These are phyloP conservation scores for Aphelocoma californica DNA, from an alignment of 2,797 vertebrate genomes.

Conservation along the genomic window DNA sequence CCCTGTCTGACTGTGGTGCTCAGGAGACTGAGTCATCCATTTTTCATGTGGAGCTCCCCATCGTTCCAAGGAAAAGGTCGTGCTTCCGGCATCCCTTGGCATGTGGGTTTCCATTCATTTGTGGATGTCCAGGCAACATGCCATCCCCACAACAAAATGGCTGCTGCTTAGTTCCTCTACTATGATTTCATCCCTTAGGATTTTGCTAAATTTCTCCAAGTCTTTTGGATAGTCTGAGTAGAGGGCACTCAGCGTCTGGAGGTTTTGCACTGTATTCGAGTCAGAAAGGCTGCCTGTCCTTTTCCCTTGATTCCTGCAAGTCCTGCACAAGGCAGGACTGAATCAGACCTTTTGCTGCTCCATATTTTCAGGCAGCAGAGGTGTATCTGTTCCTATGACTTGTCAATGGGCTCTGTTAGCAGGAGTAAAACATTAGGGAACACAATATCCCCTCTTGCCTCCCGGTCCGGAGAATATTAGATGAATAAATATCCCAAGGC, in stretches of 20 bases:
- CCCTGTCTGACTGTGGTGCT: not conserved
- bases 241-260: not conserved
- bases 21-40: constrained; percentile 17
- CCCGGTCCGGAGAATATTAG: not conserved
- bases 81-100: constrained; percentile 41
- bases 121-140: not conserved
- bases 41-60: not conserved
- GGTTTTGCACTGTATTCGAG: not conserved
- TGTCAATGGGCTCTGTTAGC: not conserved
- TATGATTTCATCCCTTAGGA: not conserved
- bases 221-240: not conserved
- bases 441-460: not conserved
- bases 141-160: constrained; percentile 33
- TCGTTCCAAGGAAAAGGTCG: not conserved
- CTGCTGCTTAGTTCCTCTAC: constrained; percentile 1
- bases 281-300: not conserved
- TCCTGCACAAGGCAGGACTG: not conserved
- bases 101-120: not conserved
- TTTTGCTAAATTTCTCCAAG: not conserved
- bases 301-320: not conserved
- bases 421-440: not conserved
- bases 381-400: not conserved
- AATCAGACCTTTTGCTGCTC: not conserved
- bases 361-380: not conserved
- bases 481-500: not conserved